A percentile compares a stretch with the other conserved stretches of the same genome.
phyloP scores from a whole-genome alignment of 2,113 vertebrate species.

The Erythrocercus mccallii region DNA sequence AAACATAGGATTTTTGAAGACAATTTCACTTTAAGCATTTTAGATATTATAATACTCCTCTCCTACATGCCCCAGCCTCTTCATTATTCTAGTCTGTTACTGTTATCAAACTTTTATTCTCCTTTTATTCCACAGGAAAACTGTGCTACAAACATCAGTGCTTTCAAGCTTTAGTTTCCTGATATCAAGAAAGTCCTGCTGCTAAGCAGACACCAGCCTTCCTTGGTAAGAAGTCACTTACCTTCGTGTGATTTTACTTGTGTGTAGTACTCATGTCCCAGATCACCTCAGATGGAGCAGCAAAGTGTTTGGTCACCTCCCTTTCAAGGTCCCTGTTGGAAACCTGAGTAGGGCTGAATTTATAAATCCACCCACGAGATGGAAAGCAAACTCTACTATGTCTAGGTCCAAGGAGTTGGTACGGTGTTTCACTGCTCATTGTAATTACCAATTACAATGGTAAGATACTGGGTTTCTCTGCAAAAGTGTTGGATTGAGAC shows the following conservation, averaged over 20 bases:
- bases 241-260: background rate
- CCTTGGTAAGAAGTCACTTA: background rate
- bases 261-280: rapidly evolving
- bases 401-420: background rate
- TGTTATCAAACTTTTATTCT: background rate
- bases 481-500: background rate
- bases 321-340: background rate
- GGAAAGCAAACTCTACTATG: background rate
- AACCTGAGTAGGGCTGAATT: background rate
- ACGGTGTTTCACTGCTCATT: background rate
- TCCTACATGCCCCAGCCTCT: rapidly evolving
- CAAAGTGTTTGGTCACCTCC: background rate
- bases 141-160: background rate
- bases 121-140: background rate
- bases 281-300: background rate
- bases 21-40: background rate
- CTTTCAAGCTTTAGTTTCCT: background rate
- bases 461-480: background rate
- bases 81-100: background rate
- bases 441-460: background rate
- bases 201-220: background rate
- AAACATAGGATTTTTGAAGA: background rate
- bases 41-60: background rate
- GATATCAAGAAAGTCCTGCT: background rate
- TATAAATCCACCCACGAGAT: background rate